Evolutionary conservation across 2,113 vertebrate species (phyloP).

Genomic region (Dascyllus trimaculatus): DNA sequence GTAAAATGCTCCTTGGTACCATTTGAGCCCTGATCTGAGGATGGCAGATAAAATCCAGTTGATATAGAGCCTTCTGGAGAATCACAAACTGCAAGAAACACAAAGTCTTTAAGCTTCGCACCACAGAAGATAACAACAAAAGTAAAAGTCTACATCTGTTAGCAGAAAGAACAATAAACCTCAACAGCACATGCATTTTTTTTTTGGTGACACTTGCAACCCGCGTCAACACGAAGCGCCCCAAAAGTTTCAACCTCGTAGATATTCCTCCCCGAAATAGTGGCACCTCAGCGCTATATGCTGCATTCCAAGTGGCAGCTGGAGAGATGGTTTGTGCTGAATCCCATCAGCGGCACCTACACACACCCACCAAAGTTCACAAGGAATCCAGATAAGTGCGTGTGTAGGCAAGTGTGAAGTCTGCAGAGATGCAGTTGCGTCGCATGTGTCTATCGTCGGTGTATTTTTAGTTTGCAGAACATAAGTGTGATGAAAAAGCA

Average conservation of each 20-base stretch:
- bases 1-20: too few relatives aligned
- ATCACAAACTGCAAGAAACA: too few relatives aligned
- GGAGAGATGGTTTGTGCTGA: constrained; percentile 35
- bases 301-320: constrained; percentile 34
- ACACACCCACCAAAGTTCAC: constrained; percentile 67
- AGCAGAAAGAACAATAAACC: too few relatives aligned
- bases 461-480: constrained; percentile 32
- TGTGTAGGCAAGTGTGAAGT: constrained; percentile 69
- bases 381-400: constrained; percentile 50
- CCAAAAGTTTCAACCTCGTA: background rate
- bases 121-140: too few relatives aligned
- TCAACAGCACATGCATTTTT: background rate
- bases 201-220: background rate
- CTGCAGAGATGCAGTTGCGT: constrained; percentile 44
- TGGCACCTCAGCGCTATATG: background rate
- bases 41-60: background rate
- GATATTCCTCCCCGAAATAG: background rate
- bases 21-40: background rate
- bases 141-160: too few relatives aligned
- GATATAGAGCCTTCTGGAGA: background rate
- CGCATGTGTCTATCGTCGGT: constrained; percentile 16
- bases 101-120: too few relatives aligned
- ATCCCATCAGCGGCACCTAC: constrained; percentile 52
- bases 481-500: too few relatives aligned
- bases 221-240: background rate